Base-by-base conservation (phyloP, 2,113 vertebrate genomes). In the Sapayoa aenigma region DNA sequence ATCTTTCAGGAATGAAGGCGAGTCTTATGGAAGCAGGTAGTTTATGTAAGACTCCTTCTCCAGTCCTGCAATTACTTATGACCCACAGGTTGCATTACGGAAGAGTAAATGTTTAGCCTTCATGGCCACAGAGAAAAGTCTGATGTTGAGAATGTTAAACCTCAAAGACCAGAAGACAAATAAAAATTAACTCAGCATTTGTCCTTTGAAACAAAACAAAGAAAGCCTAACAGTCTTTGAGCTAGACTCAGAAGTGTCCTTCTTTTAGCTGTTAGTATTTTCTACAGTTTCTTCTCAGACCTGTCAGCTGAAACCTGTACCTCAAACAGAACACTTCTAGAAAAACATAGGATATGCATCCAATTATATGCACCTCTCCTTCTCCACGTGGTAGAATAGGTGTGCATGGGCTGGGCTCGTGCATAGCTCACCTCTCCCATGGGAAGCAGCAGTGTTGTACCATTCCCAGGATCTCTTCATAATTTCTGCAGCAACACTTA, bases 81-180 rank as follows among this genome's bases (percentile, higher is more conserved):
- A 79, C 53, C 71, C 68, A 50, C 16, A 74, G 55, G 30, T 89
- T 90, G 75, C 86, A 44, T 81, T 94, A 77, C 59, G 74, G 73
- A 88, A 77, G 59, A 74, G 96, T 96, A 94, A 94, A 95, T 94
- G 67, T 95, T 96, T 94, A 95, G 90, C 94, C 80, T 58, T 95
- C 83, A 74, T 89, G 88, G 92, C 59, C 90, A 84, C 59, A 67
- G 39, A 90, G 71, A 35, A 88, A 30, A 63, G 65, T 77, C 30
- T 77, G 68, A 59, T 2, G 3, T 47, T 2, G 6, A 92, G 63
- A 79, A 88, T 88, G 90, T 83, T 96, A 93, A 94, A 93, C 83
- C 65, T 52, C 63, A 39, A 94, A 92, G 68, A 88, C 21, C 10
- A 74, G 37, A 96, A 77, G 44, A 56, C 60, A 96, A 88, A 93